Evolutionary conservation across 2,113 vertebrate genomes (phyloP), one percentile per base, ranked within the genome.

Genomic region (Gadus macrocephalus): DNA sequence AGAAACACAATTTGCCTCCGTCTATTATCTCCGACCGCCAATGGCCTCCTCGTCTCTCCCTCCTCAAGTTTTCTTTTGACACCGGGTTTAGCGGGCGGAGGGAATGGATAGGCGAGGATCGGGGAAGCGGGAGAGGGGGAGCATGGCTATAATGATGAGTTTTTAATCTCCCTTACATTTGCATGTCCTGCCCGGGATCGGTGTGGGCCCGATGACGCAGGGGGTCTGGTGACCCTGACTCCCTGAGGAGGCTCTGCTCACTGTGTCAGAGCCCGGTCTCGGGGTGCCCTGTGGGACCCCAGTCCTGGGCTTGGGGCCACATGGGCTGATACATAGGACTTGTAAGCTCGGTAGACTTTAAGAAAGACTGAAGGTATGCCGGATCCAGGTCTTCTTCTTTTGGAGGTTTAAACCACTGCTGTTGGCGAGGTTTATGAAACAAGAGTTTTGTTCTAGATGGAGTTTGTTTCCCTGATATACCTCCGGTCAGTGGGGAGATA

Each of bases 131-230:
- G 35, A 62, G 76, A 25, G 15, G 5, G 77, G 68, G 77, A 25
- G 71, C 78, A 72, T 62, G 79, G 85, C 83, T 83, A 79, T 82
- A 83, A 89, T 91, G 88, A 91, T 90, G 88, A 91, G 89, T 92
- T 92, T 92, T 92, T 92, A 90, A 92, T 92, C 90, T 92, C 86
- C 90, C 89, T 90, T 92, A 89, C 89, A 92, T 92, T 92, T 91
- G 87, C 88, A 87, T 89, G 89, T 89, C 85, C 82, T 87, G 85
- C 83, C 87, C 82, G 69, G 81, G 79, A 89, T 81, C 86, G 88
- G 87, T 88, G 88, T 58, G 3, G 78, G 80, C 79, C 81, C 78
- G 86, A 82, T 74, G 60, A 89, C 87, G 83, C 76, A 76, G 85
- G 85, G 87, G 82, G 80, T 83, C 79, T 72, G 42, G 42, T 85